Percentiles rank a stretch among this genome's conserved stretches.
Evolutionary conservation across 2,797 vertebrate species (phyloP).

Genomic region (Heteromormyrus szaboi): DNA sequence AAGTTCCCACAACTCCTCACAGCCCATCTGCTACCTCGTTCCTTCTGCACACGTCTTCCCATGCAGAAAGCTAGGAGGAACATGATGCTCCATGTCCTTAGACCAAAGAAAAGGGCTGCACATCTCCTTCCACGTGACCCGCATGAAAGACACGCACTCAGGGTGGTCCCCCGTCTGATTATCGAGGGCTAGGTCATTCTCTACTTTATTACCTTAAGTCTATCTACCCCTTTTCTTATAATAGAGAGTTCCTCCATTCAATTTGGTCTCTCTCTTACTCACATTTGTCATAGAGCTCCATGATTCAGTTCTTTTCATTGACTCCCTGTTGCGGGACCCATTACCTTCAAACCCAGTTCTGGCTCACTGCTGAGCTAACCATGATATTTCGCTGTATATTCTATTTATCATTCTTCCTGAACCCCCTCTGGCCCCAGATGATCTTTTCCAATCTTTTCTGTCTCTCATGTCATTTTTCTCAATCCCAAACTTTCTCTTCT

Average conservation of each 20-base stretch:
- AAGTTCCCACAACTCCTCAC: neutral
- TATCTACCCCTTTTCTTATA: neutral
- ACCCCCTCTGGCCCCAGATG: neutral
- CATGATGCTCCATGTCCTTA: neutral
- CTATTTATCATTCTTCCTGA: constrained; percentile 1
- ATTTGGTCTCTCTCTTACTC: neutral
- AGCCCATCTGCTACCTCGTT: neutral
- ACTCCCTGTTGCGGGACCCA: constrained; percentile 1
- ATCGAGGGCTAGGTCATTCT: neutral
- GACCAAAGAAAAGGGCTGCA: neutral
- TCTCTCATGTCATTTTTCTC: neutral
- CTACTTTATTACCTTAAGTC: neutral
- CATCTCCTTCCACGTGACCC: neutral
- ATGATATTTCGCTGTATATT: neutral
- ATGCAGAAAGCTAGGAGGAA: neutral
- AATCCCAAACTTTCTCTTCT: neutral
- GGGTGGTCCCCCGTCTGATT: neutral
- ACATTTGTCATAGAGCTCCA: neutral
- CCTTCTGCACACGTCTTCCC: neutral
- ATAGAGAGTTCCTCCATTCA: neutral
- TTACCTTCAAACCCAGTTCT: neutral
- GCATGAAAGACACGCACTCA: neutral
- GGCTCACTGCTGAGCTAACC: constrained; percentile 1
- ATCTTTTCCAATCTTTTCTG: neutral
- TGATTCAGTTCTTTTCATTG: constrained; percentile 1